Evolutionary conservation across 2,113 vertebrate genomes (phyloP).

Genomic region (Ondatra zibethicus): DNA sequence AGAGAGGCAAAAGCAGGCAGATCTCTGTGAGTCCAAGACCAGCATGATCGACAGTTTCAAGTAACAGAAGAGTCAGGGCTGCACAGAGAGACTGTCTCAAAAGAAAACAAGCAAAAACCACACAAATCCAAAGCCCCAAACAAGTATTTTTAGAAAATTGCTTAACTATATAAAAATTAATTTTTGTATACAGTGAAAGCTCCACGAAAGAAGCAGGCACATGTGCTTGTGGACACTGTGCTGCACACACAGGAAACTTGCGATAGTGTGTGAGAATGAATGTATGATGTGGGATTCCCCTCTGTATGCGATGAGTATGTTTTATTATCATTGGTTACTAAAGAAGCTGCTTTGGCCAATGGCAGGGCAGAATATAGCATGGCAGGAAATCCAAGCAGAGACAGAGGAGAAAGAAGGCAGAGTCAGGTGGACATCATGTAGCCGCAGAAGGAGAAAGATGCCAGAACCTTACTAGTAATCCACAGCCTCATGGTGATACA

Average conservation of each 20-base stretch:
- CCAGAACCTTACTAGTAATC: too few species aligned
- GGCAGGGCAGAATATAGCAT: too few species aligned
- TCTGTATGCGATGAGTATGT: too few species aligned
- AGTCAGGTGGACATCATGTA: too few species aligned
- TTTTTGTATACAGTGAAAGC: neutral
- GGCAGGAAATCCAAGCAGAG: too few species aligned
- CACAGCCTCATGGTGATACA: too few species aligned
- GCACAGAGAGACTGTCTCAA: neutral
- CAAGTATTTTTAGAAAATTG: neutral
- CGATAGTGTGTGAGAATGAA: neutral
- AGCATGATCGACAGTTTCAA: neutral
- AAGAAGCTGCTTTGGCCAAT: too few species aligned
- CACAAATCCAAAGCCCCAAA: neutral
- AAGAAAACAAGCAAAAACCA: neutral
- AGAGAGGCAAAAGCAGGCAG: neutral
- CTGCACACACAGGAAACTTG: constrained; percentile 22
- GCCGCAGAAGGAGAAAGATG: too few species aligned
- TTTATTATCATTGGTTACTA: too few species aligned
- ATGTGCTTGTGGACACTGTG: neutral
- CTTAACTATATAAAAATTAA: neutral
- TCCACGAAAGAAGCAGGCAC: neutral
- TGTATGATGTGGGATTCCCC: neutral
- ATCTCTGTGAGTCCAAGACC: neutral
- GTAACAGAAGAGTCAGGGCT: neutral
- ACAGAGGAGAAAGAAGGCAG: too few species aligned